Conservation (phyloP, 1,140 invertebrate species). For the Euwallacea similis region DNA sequence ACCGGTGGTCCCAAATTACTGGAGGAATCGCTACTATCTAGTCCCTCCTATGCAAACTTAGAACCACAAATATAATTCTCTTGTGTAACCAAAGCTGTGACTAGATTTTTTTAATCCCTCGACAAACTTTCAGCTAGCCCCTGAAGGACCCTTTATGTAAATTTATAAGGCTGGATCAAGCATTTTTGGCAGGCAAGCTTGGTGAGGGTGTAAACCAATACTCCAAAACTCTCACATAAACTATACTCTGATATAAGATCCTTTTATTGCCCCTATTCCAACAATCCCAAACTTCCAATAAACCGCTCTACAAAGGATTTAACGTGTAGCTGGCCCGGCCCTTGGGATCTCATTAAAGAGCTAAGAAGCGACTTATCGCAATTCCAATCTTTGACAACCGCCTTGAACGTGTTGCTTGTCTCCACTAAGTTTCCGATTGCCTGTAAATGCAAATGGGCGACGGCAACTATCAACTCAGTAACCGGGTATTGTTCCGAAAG, state of each 20-base stretch:
- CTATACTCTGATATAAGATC: conserved; percentile 8
- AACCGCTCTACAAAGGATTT: conserved; percentile 30
- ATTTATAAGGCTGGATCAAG: background rate
- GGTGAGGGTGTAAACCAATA: conserved; percentile 9
- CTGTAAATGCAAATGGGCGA: conserved; percentile 22
- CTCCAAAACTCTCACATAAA: conserved; percentile 3
- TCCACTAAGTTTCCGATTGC: conserved; percentile 17
- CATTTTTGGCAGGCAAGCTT: background rate
- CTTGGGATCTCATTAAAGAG: conserved; percentile 28
- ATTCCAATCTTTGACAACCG: conserved; percentile 32
- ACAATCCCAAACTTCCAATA: conserved; percentile 32
- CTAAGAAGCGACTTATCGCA: conserved; percentile 26
- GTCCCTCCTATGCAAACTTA: background rate
- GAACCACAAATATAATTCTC: background rate
- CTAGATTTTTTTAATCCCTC: background rate
- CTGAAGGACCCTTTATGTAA: background rate
- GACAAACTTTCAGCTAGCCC: background rate
- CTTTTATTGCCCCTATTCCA: conserved; percentile 15
- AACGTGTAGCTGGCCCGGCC: conserved; percentile 19
- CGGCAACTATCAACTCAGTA: conserved; percentile 2
- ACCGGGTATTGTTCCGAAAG: background rate
- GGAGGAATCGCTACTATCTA: background rate
- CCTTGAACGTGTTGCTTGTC: conserved; percentile 33
- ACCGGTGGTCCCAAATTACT: conserved; percentile 20
- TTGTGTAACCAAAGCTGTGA: too few relatives aligned